Base-by-base conservation (phyloP, 2,797 vertebrate species). In the Parotocinclus haroldoi region DNA sequence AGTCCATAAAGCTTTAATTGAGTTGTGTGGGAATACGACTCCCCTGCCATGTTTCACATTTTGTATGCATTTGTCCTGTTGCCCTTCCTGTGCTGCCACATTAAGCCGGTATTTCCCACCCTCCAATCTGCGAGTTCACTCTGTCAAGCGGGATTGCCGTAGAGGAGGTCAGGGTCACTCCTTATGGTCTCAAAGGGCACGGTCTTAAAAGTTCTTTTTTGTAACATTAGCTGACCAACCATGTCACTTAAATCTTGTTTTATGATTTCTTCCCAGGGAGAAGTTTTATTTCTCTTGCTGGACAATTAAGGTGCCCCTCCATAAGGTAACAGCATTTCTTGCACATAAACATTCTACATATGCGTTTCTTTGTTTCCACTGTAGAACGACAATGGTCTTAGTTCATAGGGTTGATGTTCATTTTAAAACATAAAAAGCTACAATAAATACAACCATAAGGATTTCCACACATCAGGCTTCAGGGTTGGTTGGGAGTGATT, bases 1-100 rank as follows among this genome's bases (percentile, higher is more conserved):
- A 94, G 92, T 94, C 92, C 89, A 93, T 95, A 96, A 95, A 96
- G 88, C 91, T 93, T 92, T 92, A 92, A 93, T 89, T 85, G 91
- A 91, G 89, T 91, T 89, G 89, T 90, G 90, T 94, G 91, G 93
- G 95, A 95, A 95, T 92, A 92, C 84, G 88, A 91, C 91, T 91
- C 91, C 91, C 89, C 88, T 87, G 85, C 90, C 79, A 69, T 89
- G 89, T 89, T 90, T 93, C 89, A 66, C 58, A 66, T 78, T 78
- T 67, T 73, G 60, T 63, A 60, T 14, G 59, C 64, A 58, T 65
- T 74, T 76, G 53, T 62, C 36, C 19, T 57, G 44, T 19, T 54
- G 51, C 52, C 63, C 39, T 52, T 45, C n/a, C 61, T 63, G 60
- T 53, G 58, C 62, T 63, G 58, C 70, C 68, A 68, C 58, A 69